Evolutionary conservation across 2,113 vertebrate species (phyloP).

Genomic region (Globicephala melas): DNA sequence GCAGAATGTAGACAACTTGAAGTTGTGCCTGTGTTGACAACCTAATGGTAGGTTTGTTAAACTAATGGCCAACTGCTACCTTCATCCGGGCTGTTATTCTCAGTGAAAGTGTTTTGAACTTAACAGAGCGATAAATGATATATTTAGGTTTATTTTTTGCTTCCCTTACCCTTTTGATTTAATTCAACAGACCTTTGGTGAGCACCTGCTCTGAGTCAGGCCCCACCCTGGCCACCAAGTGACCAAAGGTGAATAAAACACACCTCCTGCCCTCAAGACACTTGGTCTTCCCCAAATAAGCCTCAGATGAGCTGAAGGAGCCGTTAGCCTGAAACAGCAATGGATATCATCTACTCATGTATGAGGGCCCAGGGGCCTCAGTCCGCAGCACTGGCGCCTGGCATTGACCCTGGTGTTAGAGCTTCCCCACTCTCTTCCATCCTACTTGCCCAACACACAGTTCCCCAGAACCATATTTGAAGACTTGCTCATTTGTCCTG

Average conservation of each 20-base stretch:
- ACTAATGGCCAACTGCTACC: background rate
- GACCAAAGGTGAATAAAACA: background rate
- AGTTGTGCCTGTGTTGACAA: background rate
- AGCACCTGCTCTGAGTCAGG: background rate
- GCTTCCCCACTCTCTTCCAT: background rate
- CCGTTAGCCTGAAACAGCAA: background rate
- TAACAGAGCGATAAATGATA: background rate
- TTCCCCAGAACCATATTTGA: background rate
- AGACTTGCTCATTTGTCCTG: background rate
- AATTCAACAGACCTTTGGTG: background rate
- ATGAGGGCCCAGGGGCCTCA: background rate
- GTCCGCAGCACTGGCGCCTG: background rate
- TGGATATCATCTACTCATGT: background rate
- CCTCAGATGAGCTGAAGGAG: background rate
- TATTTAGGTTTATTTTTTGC: conserved; percentile 7
- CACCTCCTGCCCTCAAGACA: background rate
- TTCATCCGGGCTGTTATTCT: background rate
- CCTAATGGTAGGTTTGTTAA: conserved; percentile 12
- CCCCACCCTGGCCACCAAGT: background rate
- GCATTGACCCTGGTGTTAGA: background rate
- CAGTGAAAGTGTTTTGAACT: background rate
- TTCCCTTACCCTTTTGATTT: conserved; percentile 21
- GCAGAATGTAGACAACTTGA: background rate
- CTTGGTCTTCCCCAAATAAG: background rate
- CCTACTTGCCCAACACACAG: background rate